Evolutionary conservation across 2,888 invertebrate genomes (phyloP), one percentile per base, ranked within the genome.

Genomic region (Sericinus montela): DNA sequence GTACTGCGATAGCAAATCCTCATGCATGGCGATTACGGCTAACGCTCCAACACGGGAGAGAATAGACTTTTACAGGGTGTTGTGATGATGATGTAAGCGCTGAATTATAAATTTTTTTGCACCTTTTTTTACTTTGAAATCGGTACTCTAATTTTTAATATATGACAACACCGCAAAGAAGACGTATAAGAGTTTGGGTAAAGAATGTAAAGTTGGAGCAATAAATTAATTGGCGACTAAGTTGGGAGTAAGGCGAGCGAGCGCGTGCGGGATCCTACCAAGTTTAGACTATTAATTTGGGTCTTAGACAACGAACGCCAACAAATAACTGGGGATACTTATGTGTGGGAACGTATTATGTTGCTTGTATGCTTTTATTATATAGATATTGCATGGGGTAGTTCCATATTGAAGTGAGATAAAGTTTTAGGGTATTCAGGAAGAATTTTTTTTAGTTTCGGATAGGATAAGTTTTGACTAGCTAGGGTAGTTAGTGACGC

Each of bases 251-350:
- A 76, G 75, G 65, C 70, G 69, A 59, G 61, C 52, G 63, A 53
- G 62, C 62, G 73, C 72, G 71, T 64, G 76, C 69, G 70, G 70
- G 80, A 80, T 84, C 75, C 77, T 68, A 57, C 73, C 80, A 84
- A 87, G 79, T 86, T 86, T 75, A 71, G 82, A 80, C 86, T 85
- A 87, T 87, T 87, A 86, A 86, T 87, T 87, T 81, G 76, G 77
- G 80, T 66, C 79, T 86, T 86, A 84, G 67, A 67, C 67, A 67
- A 69, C 50, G 50, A 41, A 45, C 70, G 65, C 61, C 74, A 73
- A 78, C 79, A 82, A 83, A 81, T 80, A 80, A 77, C 72, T 60
- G 61, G 32, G 63, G 63, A 66, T 71, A 67, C 59, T 50, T 44
- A 51, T 48, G 53, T 52, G 52, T 43, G 54, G 40, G 45, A 45